A percentile compares a stretch with the other conserved stretches of the same genome.
Evolutionary conservation across 2,888 invertebrate genomes (phyloP).

Genomic region (Allygus modestus): DNA sequence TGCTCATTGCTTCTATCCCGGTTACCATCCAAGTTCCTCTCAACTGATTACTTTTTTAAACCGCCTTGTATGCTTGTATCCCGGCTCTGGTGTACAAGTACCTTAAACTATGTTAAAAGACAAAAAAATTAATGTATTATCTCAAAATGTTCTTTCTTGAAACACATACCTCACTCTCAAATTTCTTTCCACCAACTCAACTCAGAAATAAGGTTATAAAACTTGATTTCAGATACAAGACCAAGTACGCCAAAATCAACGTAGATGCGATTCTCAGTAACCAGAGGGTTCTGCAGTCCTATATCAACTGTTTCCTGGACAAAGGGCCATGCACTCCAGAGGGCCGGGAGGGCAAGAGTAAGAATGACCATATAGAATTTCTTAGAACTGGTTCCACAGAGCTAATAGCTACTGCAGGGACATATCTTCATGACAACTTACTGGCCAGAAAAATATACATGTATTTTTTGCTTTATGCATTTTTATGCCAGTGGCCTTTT

Average conservation of each 20-base stretch:
- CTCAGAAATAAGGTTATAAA: too few species aligned
- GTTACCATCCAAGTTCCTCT: too few species aligned
- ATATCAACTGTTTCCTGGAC: conserved; percentile 62
- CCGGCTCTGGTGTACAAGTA: too few species aligned
- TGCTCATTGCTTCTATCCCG: too few species aligned
- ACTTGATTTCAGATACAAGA: conserved; percentile 14
- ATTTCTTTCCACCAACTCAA: too few species aligned
- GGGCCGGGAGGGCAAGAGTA: conserved; percentile 61
- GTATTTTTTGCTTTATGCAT: not conserved
- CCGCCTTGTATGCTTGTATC: too few species aligned
- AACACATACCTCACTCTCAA: too few species aligned
- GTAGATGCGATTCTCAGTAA: conserved; percentile 57
- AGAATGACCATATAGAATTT: conserved; percentile 18
- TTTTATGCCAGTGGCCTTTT: not conserved
- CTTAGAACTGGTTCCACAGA: not conserved
- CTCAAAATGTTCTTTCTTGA: too few species aligned
- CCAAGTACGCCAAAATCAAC: conserved; percentile 21
- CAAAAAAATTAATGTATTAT: too few species aligned
- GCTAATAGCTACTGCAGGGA: not conserved
- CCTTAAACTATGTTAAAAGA: too few species aligned
- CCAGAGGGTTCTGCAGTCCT: conserved; percentile 52
- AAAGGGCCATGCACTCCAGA: conserved; percentile 63
- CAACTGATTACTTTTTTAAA: too few species aligned
- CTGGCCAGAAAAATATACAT: not conserved
- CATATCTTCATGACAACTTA: not conserved